These are phyloP conservation scores for Timema podura DNA, from an alignment of 2,888 invertebrate species.

Conservation along the genomic window DNA sequence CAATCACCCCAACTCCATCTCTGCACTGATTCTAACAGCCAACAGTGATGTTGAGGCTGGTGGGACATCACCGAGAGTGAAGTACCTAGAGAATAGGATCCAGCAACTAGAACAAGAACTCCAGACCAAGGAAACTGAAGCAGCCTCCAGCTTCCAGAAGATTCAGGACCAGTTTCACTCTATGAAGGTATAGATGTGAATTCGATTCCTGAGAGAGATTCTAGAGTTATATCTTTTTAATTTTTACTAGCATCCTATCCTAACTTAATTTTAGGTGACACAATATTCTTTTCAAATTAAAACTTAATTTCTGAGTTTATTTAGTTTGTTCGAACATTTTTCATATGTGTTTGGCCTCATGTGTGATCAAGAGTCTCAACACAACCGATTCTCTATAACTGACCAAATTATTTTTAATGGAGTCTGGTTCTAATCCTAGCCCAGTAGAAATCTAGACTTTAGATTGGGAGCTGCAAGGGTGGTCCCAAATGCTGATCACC, in stretches of 20 bases:
- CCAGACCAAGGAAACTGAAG: conserved; percentile 15
- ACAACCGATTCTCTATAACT: neutral
- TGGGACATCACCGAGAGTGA: conserved; percentile 12
- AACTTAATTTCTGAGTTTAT: too few relatives aligned
- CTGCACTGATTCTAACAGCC: conserved; percentile 59
- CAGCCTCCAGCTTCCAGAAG: conserved; percentile 14
- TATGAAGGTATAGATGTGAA: conserved; percentile 29
- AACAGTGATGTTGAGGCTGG: conserved; percentile 39
- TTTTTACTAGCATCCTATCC: too few relatives aligned
- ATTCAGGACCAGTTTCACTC: conserved; percentile 25
- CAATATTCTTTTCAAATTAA: too few relatives aligned
- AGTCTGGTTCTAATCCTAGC: too few relatives aligned
- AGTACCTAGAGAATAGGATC: conserved; percentile 26
- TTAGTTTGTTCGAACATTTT: neutral
- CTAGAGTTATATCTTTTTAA: too few relatives aligned
- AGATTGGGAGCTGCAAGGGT: too few relatives aligned
- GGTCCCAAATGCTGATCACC: too few relatives aligned
- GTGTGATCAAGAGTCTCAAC: neutral
- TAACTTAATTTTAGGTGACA: too few relatives aligned
- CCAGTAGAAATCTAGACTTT: too few relatives aligned
- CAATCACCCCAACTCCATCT: conserved; percentile 79
- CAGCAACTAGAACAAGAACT: conserved; percentile 25
- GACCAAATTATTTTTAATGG: too few relatives aligned
- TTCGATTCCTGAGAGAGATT: too few relatives aligned
- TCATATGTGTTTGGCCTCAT: neutral